A percentile compares a stretch with the other conserved stretches of the same genome.
These are phyloP conservation scores for Carposina sasakii DNA, from an alignment of 1,140 invertebrate genomes.

Conservation along the genomic window DNA sequence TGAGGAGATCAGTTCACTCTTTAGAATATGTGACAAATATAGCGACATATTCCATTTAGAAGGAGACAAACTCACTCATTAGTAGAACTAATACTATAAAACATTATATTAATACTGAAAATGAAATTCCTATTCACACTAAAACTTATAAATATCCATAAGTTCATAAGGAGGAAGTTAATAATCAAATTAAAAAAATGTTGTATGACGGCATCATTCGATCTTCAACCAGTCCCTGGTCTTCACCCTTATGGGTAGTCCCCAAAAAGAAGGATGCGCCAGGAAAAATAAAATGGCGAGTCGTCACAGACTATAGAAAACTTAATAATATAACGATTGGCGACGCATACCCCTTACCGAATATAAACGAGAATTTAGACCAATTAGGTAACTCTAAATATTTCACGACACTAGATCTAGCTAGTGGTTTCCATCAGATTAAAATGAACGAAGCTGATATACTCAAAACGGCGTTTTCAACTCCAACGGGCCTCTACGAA, in stretches of 20 bases:
- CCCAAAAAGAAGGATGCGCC: conserved; percentile 10
- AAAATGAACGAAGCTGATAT: conserved; percentile 35
- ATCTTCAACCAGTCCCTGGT: conserved; percentile 7
- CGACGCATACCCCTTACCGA: conserved; percentile 69
- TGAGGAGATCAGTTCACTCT: too few species aligned
- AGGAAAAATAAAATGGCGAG: conserved; percentile 2
- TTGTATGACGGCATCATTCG: conserved; percentile 8
- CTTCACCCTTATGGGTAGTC: conserved; percentile 6
- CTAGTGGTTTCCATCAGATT: conserved; percentile 63
- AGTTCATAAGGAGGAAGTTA: conserved; percentile 1
- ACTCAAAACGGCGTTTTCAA: conserved; percentile 38
- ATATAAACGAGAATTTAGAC: conserved; percentile 53
- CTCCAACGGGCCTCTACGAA: conserved; percentile 33
- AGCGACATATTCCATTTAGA: conserved; percentile 8
- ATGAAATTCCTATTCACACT: conserved; percentile 5
- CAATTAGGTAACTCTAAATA: conserved; percentile 23
- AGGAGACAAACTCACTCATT: conserved; percentile 4
- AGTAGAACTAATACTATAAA: conserved; percentile 10
- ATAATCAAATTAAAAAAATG: conserved; percentile 9
- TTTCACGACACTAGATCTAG: conserved; percentile 40
- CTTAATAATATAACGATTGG: conserved; percentile 42
- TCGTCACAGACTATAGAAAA: conserved; percentile 33
- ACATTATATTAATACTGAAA: conserved; percentile 3
- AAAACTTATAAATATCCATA: conserved; percentile 5
- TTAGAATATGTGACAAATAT: conserved; percentile 7